These are phyloP conservation scores for Leptinotarsa defecta DNA, from an alignment of 1,140 invertebrate genomes.

Conservation along the genomic window DNA sequence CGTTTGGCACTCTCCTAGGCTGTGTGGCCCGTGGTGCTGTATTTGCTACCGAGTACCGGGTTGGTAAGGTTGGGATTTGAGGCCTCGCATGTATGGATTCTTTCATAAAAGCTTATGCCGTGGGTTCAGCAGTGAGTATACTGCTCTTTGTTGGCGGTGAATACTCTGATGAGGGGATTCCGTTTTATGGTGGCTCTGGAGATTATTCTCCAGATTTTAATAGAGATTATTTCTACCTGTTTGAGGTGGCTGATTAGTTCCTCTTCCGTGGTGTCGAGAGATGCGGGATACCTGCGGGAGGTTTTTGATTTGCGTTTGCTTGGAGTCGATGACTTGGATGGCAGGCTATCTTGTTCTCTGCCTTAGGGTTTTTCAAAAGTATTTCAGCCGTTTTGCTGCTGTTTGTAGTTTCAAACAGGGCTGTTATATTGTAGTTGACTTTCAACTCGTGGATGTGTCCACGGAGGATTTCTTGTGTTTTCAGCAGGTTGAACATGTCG, in stretches of 20 bases:
- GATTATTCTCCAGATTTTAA: background rate
- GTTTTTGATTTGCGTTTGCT: background rate
- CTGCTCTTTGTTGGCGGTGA: background rate
- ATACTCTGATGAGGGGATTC: background rate
- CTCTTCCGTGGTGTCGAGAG: background rate
- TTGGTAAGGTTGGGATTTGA: background rate
- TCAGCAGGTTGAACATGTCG: too few species aligned
- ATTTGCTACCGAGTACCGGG: too few species aligned
- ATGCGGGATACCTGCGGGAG: background rate
- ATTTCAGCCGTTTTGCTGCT: background rate
- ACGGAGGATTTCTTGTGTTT: too few species aligned
- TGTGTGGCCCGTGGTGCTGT: too few species aligned
- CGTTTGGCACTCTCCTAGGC: too few species aligned
- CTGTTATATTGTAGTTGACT: background rate
- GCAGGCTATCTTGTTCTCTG: background rate
- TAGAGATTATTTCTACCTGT: background rate
- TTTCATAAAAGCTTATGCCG: background rate
- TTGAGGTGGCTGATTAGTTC: background rate
- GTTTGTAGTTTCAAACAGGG: background rate
- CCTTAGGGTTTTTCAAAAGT: background rate
- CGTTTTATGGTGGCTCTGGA: background rate
- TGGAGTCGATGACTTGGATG: background rate
- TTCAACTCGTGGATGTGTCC: too few species aligned
- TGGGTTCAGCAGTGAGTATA: background rate
- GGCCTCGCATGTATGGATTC: background rate